A percentile compares a stretch with the other conserved stretches of the same genome.
These are phyloP conservation scores for Novumbra hubbsi DNA, from an alignment of 2,797 vertebrate genomes.

Conservation along the genomic window DNA sequence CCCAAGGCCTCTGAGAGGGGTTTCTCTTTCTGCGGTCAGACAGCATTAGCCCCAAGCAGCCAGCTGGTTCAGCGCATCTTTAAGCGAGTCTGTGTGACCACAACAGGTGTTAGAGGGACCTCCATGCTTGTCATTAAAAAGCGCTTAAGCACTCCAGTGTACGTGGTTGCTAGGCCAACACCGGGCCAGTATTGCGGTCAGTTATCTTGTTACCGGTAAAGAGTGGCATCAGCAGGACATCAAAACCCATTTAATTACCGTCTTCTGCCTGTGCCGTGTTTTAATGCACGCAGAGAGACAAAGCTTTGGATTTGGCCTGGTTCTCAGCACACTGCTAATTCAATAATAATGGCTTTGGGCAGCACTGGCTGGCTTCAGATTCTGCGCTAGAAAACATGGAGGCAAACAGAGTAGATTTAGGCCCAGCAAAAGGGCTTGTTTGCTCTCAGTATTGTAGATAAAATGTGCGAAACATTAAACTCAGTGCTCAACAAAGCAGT, in stretches of 20 bases:
- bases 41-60: neutral
- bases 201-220: slow-evolving; percentile 20
- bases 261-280: slow-evolving; percentile 16
- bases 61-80: slow-evolving; percentile 12
- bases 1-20: neutral
- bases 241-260: slow-evolving; percentile 39
- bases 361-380: neutral
- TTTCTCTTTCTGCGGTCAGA: neutral
- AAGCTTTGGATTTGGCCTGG: neutral
- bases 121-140: slow-evolving; percentile 15
- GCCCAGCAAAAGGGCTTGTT: neutral
- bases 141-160: neutral
- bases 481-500: neutral
- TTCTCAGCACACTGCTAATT: slow-evolving; percentile 11
- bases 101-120: slow-evolving; percentile 31
- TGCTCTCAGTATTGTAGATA: neutral
- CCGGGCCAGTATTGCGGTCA: neutral
- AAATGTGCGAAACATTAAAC: neutral
- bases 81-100: slow-evolving; percentile 1
- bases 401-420: neutral
- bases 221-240: slow-evolving; percentile 15
- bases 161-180: neutral
- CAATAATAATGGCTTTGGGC: slow-evolving; percentile 11
- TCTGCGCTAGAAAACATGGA: neutral
- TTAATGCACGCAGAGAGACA: slow-evolving; percentile 11